Conservation (phyloP, 2,888 invertebrate genomes). For the Mythimna loreyi region DNA sequence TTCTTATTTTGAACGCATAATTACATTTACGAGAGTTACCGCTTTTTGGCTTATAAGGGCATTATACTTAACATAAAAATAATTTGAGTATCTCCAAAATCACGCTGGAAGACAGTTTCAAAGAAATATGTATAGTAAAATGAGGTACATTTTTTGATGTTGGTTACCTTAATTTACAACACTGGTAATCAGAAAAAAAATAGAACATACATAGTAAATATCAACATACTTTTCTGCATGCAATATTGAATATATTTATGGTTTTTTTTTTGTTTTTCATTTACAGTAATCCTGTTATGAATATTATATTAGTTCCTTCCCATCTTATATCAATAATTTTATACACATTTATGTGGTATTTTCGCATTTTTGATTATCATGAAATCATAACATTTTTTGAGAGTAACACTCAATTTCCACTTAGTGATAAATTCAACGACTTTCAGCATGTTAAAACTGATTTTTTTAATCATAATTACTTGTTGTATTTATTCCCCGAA, state of each 20-base stretch:
- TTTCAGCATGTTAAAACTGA: constrained; percentile 4
- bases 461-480: constrained; percentile 29
- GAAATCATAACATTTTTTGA: constrained; percentile 10
- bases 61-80: too few relatives aligned
- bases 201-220: neutral
- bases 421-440: constrained; percentile 27
- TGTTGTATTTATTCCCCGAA: neutral
- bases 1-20: too few relatives aligned
- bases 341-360: constrained; percentile 8
- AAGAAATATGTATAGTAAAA: constrained; percentile 1
- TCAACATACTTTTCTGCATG: neutral
- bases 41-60: too few relatives aligned
- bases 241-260: neutral
- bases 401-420: constrained; percentile 27
- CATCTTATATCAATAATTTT: constrained; percentile 11
- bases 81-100: neutral
- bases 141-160: too few relatives aligned
- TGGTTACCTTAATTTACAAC: neutral
- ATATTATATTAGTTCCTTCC: neutral
- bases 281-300: neutral
- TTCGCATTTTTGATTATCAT: constrained; percentile 3
- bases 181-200: neutral
- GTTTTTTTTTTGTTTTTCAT: neutral
- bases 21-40: too few relatives aligned
- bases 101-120: constrained; percentile 29